Conservation (phyloP, 2,888 invertebrate species). For the Tanytarsus gracilentus region DNA sequence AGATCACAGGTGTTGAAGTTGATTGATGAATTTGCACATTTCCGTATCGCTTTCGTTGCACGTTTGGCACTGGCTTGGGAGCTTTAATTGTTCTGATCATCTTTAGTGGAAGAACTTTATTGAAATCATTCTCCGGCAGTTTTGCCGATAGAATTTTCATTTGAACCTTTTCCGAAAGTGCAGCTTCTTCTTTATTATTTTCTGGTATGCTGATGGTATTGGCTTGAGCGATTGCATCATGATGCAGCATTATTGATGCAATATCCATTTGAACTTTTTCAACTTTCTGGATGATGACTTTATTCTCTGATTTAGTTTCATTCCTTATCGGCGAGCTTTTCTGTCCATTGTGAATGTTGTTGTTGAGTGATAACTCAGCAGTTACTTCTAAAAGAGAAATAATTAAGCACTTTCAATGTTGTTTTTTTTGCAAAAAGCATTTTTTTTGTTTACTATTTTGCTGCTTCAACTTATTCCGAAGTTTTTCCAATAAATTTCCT, state of each 20-base stretch:
- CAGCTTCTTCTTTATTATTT: too few relatives aligned
- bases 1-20: too few relatives aligned
- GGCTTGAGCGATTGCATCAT: neutral
- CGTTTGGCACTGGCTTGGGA: neutral
- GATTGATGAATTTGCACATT: too few relatives aligned
- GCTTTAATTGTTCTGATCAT: neutral
- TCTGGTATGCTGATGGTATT: neutral
- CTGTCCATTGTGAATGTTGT: neutral
- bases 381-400: neutral
- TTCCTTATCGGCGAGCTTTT: too few relatives aligned
- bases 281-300: slow-evolving; percentile 21
- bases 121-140: neutral
- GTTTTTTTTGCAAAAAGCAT: neutral
- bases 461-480: neutral
- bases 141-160: neutral
- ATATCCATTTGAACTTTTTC: slow-evolving; percentile 11
- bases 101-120: neutral
- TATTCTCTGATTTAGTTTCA: neutral
- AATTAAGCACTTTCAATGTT: neutral
- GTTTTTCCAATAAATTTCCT: slow-evolving; percentile 7
- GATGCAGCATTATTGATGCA: too few relatives aligned
- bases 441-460: slow-evolving; percentile 17
- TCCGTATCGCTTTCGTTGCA: neutral
- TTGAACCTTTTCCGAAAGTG: too few relatives aligned
- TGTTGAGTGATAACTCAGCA: too few relatives aligned